Evolutionary conservation across 2,888 invertebrate species (phyloP), one percentile per base, ranked within the genome.

Genomic region (Slavum lentiscoides): DNA sequence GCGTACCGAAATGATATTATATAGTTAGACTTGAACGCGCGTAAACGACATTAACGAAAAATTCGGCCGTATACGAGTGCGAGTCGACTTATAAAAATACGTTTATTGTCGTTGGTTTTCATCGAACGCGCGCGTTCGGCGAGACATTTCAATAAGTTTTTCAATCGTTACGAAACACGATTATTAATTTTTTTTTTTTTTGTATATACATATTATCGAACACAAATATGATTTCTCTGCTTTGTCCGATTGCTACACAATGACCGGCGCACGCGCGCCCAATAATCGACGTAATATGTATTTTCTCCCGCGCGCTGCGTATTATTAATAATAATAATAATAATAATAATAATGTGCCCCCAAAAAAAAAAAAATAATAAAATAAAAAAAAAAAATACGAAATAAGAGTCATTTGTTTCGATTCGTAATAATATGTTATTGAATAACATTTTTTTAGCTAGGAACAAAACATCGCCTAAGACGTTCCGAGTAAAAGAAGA

Each of bases 231-330:
- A 77, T 77, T 77, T 77, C 77, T 62, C 77, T 30, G 30, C 77
- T 77, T 70, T 77, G 77, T 77, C 77, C 55, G 70, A 77, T 61
- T 4, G 30, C 30, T 30, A 30, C 77, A 77, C 77, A 77, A 77
- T 69, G 77, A 64, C 64, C 59, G 68, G 30, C 1, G 30, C 30
- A 30, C 30, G 30, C 30, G 30, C 30, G 30, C 30, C 2, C 30
- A 30, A 30, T 30, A 30, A 30, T 30, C 30, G 30, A 30, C 4
- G 4, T 4, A 30, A 30, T 19, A 77, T 64, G 64, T 39, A 53
- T 77, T 69, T 69, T 70, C 77, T 77, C 70, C 77, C 70, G 64
- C 77, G 62, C 59, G 37, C n/a, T 19, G n/a, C 23, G 61, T 58
- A 66, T 43, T 37, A 17, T 15, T 39, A 23, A 74, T 74, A 53